Evolutionary conservation across 2,888 invertebrate genomes (phyloP), one percentile per base, ranked within the genome.

Genomic region (Achlya flavicornis): DNA sequence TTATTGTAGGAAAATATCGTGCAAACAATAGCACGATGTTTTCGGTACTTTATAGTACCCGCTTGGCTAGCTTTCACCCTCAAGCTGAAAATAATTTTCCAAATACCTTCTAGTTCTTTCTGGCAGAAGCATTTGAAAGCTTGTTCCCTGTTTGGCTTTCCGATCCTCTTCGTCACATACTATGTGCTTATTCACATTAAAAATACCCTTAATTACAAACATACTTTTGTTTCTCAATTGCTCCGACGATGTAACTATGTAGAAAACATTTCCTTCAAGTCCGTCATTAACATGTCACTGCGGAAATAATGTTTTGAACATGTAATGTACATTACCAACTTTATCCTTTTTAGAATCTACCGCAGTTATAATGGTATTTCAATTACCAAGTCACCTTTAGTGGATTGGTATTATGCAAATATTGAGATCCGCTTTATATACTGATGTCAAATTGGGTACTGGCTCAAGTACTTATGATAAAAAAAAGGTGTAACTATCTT

Each of bases 371-470:
- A 53, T 53, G 10, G 3, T 19, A 53, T 53, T 53, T 53, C 53
- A 53, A 19, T 53, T 53, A 53, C 53, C 53, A 53, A 53, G 53
- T 53, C 53, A 53, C 53, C 53, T 53, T 53, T 53, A 53, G 53
- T 19, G 19, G 53, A 53, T 53, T 19, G 10, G 53, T 53, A 19
- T 53, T 53, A 53, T 53, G 53, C 53, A 53, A 53, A 53, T 19
- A 10, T 53, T 53, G n/a, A 53, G 53, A 53, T 53, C 53, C 53
- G 53, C 10, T 53, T 53, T 53, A 53, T 19, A 53, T 19, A 19
- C 19, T 53, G 10, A 53, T 53, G 16, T 10, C 3, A 19, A 53
- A 53, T n/a, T n/a, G n/a, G n/a, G 19, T 19, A 53, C 19, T 19
- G 35, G 35, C 19, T 5, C 7, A 5, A 46, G 43, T 46, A 46